These are phyloP conservation scores for Drosophila insularis DNA, from an alignment of 1,140 invertebrate species.

Conservation along the genomic window DNA sequence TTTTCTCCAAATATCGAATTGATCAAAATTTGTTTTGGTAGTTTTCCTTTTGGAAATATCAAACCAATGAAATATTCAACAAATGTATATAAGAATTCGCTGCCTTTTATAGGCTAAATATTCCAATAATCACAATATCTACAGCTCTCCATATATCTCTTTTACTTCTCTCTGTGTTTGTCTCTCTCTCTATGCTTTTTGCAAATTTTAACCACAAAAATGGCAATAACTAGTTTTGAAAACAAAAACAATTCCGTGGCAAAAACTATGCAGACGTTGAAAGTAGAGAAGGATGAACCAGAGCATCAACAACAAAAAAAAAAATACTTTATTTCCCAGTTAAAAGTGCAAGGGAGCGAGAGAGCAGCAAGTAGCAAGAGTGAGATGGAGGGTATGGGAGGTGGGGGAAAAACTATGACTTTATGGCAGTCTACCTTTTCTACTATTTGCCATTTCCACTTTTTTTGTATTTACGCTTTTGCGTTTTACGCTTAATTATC, in stretches of 20 bases:
- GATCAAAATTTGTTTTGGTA: too few species aligned
- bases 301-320: neutral
- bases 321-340: neutral
- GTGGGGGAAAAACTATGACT: slow-evolving; percentile 26
- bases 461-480: slow-evolving; percentile 30
- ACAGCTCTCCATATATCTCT: neutral
- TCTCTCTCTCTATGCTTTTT: neutral
- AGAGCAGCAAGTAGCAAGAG: neutral
- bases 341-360: neutral
- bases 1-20: too few species aligned
- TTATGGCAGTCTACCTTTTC: slow-evolving; percentile 36
- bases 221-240: slow-evolving; percentile 13
- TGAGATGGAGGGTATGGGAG: neutral
- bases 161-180: neutral
- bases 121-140: neutral
- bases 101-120: neutral
- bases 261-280: slow-evolving; percentile 17
- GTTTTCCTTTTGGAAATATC: too few species aligned
- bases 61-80: too few species aligned
- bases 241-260: slow-evolving; percentile 9
- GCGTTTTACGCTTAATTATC: slow-evolving; percentile 46
- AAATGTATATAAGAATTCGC: neutral
- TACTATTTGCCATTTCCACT: slow-evolving; percentile 31
- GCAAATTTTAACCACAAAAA: slow-evolving; percentile 11
- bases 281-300: neutral